A percentile compares a stretch with the other conserved stretches of the same genome.
These are phyloP conservation scores for Falcaria lacertinaria DNA, from an alignment of 2,888 invertebrate genomes.

Conservation along the genomic window DNA sequence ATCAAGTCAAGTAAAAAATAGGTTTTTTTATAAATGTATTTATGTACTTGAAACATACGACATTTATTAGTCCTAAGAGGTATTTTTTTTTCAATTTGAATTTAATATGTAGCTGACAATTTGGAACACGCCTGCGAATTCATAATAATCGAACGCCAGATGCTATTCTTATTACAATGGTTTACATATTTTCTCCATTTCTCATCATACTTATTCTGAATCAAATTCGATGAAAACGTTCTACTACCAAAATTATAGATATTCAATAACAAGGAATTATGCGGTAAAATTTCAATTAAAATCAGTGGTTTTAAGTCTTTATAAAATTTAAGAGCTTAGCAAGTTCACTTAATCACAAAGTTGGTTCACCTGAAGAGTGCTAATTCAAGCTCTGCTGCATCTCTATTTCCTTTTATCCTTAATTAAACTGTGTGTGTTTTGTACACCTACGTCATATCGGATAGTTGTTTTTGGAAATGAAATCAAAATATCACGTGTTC, in stretches of 20 bases:
- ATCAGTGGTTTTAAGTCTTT: constrained; percentile 21
- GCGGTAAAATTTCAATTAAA: constrained; percentile 19
- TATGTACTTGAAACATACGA: no score
- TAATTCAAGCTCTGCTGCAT: constrained; percentile 31
- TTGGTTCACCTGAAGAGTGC: constrained; percentile 29
- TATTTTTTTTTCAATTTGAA: no score
- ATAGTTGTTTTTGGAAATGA: not conserved
- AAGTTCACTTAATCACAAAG: constrained; percentile 30
- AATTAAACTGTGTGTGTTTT: constrained; percentile 28
- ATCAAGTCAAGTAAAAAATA: no score
- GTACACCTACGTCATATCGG: not conserved
- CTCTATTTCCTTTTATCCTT: constrained; percentile 45
- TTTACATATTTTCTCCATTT: not conserved
- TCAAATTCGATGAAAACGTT: no score
- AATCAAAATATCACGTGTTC: no score
- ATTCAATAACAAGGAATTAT: not conserved
- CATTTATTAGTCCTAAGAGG: no score
- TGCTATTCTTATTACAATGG: not conserved
- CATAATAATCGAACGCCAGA: not conserved
- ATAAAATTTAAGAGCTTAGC: constrained; percentile 17
- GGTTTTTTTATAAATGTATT: no score
- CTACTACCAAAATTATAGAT: no score
- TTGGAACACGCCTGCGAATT: not conserved
- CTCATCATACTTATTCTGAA: no score
- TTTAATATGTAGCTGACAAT: not conserved